Evolutionary conservation across 2,113 vertebrate genomes (phyloP).

Genomic region (Recurvirostra avosetta): DNA sequence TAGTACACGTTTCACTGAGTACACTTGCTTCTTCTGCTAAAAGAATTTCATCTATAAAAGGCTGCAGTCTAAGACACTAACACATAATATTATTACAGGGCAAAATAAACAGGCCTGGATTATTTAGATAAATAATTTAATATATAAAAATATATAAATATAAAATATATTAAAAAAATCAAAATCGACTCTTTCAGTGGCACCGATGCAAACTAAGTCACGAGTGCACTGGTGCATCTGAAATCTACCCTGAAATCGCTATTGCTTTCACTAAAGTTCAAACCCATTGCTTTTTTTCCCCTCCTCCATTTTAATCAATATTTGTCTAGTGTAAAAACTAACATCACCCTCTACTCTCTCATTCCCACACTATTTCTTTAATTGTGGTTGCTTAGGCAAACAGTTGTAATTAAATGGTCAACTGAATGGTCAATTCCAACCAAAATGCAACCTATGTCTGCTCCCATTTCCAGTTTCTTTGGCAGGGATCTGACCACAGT

Average conservation of each 20-base stretch:
- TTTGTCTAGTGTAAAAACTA: not conserved
- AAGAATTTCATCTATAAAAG: not conserved
- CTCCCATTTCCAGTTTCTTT: slow-evolving; percentile 5
- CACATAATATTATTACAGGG: too few relatives aligned
- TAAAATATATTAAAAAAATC: not conserved
- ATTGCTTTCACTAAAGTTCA: not conserved
- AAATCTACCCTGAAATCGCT: not conserved
- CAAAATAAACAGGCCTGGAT: not conserved
- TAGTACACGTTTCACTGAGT: not conserved
- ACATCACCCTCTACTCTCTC: not conserved
- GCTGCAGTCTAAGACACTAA: not conserved
- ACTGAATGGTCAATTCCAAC: not conserved
- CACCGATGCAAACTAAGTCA: not conserved
- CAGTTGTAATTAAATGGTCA: not conserved
- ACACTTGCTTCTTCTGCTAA: not conserved
- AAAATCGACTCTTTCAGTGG: not conserved
- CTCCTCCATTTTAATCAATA: not conserved
- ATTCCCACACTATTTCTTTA: not conserved
- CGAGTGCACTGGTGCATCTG: not conserved
- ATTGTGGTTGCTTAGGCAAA: not conserved
- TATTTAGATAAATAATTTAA: not conserved
- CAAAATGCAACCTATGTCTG: not conserved
- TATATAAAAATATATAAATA: too few relatives aligned
- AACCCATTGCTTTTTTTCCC: not conserved
- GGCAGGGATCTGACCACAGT: not conserved